Conservation (phyloP, 2,888 invertebrate species). For the Philopedon plagiatum region DNA sequence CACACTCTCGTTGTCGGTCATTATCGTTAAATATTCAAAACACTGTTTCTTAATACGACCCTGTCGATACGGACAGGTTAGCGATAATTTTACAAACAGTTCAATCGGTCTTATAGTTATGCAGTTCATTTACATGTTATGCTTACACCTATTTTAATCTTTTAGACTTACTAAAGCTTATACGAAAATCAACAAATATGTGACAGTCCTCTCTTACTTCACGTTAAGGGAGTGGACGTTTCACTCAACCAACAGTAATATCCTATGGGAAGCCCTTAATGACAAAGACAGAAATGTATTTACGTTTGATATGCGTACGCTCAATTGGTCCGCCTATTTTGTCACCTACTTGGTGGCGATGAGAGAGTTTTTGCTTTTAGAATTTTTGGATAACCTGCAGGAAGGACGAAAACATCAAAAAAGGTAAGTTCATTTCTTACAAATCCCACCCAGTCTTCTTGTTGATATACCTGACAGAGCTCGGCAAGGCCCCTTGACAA, state of each 20-base stretch:
- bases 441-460: background rate
- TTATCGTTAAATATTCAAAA: too few species aligned
- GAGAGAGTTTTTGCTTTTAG: conserved; percentile 27
- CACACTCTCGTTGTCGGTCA: too few species aligned
- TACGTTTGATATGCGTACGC: conserved; percentile 35
- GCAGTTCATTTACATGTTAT: too few species aligned
- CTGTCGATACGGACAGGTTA: too few species aligned
- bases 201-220: conserved; percentile 25
- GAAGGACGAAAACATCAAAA: conserved; percentile 10
- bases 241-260: conserved; percentile 18
- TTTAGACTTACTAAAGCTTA: conserved; percentile 35
- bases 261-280: conserved; percentile 28
- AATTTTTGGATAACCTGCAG: conserved; percentile 39
- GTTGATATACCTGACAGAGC: background rate
- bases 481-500: too few species aligned
- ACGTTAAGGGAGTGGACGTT: conserved; percentile 34
- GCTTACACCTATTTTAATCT: too few species aligned
- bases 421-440: conserved; percentile 3
- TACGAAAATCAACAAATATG: conserved; percentile 37
- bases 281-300: conserved; percentile 42
- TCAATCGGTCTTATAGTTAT: too few species aligned
- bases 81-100: too few species aligned
- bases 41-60: too few species aligned
- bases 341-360: conserved; percentile 22
- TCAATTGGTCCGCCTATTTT: conserved; percentile 43